Base-by-base conservation (phyloP, 2,888 invertebrate genomes). In the Erebia ligea region DNA sequence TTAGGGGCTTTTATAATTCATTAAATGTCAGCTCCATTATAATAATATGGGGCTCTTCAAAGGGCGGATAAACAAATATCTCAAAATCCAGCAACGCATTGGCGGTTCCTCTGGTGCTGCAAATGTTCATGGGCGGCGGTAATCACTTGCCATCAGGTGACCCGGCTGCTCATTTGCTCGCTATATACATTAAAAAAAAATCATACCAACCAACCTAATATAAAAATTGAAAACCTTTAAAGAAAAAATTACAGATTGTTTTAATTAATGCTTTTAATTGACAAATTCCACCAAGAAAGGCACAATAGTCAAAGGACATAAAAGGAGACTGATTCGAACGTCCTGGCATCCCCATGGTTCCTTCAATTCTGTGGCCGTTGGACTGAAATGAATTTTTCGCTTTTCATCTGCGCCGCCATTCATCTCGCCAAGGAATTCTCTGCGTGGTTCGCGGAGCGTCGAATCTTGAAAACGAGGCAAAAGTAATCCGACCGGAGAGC, bases 251-350 rank as follows among this genome's bases (percentile, higher is more conserved):
- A 68, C 17, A 17, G 56, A 57, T 56, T 68, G 2, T 13, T 45
- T 59, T 63, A 61, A 62, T 34, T 68, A 62, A 8, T n/a, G 17
- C 11, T 70, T 68, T 74, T 69, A 71, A 73, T 71, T 71, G 71
- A 17, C 62, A 73, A 73, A 73, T 75, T 66, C 68, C 71, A 15
- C 40, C 19, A n/a, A 17, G 13, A 34, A 48, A 21, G 54, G 40
- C 48, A 48, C 67, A 71, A 73, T 73, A 64, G 68, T 21, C 15
- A 42, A 59, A 50, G 58, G 68, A 64, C 61, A 73, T 68, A 69
- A 73, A 75, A 64, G 70, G 71, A 71, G 69, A 74, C 73, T 74
- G 69, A 74, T 74, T 68, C 64, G 56, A 66, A 67, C 42, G 65
- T 69, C 66, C 66, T 59, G 71, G 67, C 68, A 71, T 68, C 64